Base-by-base conservation (phyloP, 2,113 vertebrate species). In the Ivindomyrus marchei region DNA sequence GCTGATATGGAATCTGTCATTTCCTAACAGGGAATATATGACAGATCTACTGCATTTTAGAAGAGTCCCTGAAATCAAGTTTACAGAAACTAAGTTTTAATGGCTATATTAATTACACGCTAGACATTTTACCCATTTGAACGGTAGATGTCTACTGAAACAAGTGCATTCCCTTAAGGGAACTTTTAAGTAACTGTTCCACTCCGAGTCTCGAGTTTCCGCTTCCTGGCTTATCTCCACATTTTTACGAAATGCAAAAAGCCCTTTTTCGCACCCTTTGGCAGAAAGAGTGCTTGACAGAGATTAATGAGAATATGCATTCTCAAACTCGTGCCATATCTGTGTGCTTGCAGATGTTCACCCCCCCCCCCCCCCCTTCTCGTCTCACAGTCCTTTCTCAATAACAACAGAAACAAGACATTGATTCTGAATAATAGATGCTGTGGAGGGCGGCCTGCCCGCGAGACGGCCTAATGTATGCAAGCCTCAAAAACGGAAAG, bases 251-350 rank as follows among this genome's bases (percentile, higher is more conserved):
- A 89, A 88, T 87, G 21, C 77, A 83, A 88, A 88, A 36, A 85
- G 87, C 62, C 49, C 62, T 42, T 86, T 39, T 21, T 85, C 10
- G 27, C 31, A 27, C 36, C 52, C 53, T 62, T 53, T 5, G 13
- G 46, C 31, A 85, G 83, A 53, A 56, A 88, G 52, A 58, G 53
- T 39, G 56, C 31, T 27, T 77, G 89, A 92, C 90, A 88, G 39
- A 24, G 52, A 88, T 88, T 87, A 90, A 88, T 9, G 21, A 89
- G 91, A 91, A 66, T 42, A 47, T n/a, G 52, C 93, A 94, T 90
- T 85, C 87, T 93, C 36, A 52, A 53, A 36, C 21, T 56, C 66
- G 88, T 89, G 90, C 42, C 46, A 62, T 66, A 66, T 88, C 66
- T 70, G 84, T 83, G 86, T 77, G 45, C 21, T 50, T 88, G 86